Evolutionary conservation across 2,797 vertebrate species (phyloP).

Genomic region (Pelochelys cantorii): DNA sequence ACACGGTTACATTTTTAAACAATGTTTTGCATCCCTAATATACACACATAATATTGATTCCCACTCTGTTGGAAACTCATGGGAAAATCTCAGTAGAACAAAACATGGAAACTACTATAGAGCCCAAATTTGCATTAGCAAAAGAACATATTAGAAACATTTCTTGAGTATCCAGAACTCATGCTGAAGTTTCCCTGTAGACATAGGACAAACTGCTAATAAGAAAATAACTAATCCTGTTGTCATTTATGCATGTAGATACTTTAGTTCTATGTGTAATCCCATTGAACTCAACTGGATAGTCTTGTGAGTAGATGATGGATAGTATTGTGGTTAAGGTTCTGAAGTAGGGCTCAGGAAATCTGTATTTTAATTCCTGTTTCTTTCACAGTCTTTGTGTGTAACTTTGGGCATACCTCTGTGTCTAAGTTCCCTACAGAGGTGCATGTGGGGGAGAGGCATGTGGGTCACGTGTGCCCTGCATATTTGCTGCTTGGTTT

Average conservation of each 20-base stretch:
- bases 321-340: background rate
- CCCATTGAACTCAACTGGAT: background rate
- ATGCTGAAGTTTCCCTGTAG: background rate
- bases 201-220: background rate
- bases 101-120: background rate
- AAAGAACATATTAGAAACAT: background rate
- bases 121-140: background rate
- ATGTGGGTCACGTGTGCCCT: no score
- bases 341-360: accelerated
- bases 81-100: background rate
- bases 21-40: no score
- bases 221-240: background rate
- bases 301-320: background rate
- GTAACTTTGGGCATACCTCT: background rate
- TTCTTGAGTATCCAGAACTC: background rate
- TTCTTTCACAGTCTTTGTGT: background rate
- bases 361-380: accelerated
- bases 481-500: no score
- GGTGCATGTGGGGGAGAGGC: no score
- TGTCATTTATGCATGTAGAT: background rate
- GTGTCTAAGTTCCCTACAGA: background rate
- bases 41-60: background rate
- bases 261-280: background rate
- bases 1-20: no score
- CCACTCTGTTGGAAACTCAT: background rate